Conservation (phyloP, 1,140 invertebrate genomes). For the Heliconius hewitsoni region DNA sequence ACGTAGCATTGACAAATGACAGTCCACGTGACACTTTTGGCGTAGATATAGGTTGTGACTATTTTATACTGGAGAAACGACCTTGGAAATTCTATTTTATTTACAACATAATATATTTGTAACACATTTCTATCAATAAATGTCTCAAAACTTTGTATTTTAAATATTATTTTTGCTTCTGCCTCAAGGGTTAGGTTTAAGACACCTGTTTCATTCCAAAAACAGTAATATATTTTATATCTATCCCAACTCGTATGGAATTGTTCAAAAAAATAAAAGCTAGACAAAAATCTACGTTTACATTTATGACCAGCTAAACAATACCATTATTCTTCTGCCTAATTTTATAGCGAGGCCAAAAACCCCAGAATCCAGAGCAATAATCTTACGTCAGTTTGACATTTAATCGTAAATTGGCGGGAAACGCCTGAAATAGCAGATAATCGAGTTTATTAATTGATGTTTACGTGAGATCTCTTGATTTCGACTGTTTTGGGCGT, state of each 20-base stretch:
- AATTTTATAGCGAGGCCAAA: slow-evolving; percentile 17
- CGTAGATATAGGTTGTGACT: slow-evolving; percentile 31
- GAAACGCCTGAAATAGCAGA: slow-evolving; percentile 37
- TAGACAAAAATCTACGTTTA: background rate
- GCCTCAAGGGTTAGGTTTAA: background rate
- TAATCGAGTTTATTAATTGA: slow-evolving; percentile 44
- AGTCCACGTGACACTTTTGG: slow-evolving; percentile 35
- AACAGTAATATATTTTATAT: no score
- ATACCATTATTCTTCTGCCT: slow-evolving; percentile 19
- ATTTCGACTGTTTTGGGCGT: slow-evolving; percentile 38
- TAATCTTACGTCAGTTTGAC: slow-evolving; percentile 16
- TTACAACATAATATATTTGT: slow-evolving; percentile 25
- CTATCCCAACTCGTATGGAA: no score
- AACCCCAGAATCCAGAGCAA: slow-evolving; percentile 14
- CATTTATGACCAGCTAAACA: background rate
- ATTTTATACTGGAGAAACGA: slow-evolving; percentile 38
- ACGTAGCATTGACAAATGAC: slow-evolving; percentile 33
- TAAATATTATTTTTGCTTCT: slow-evolving; percentile 1
- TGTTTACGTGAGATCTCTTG: slow-evolving; percentile 38
- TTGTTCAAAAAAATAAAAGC: background rate
- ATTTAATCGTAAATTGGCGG: slow-evolving; percentile 35
- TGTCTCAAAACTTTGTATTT: slow-evolving; percentile 5
- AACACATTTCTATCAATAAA: slow-evolving; percentile 25
- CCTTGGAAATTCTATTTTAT: slow-evolving; percentile 29
- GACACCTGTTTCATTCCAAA: background rate